Percentiles rank a stretch among this genome's conserved stretches.
phyloP scores from a whole-genome alignment of 2,113 vertebrate species.

The Cervus canadensis region DNA sequence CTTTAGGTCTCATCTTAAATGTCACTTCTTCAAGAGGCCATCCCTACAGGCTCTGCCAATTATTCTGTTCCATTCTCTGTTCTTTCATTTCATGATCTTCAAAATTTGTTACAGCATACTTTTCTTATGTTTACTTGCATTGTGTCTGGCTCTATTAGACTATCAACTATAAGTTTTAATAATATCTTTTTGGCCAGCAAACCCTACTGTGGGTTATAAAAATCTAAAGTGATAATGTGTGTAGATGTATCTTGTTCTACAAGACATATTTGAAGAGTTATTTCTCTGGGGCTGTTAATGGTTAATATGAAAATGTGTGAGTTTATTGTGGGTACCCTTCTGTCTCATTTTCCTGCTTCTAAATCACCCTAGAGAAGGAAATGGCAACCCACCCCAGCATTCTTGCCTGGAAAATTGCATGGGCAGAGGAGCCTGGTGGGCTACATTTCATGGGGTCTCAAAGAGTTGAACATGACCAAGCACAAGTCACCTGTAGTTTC shows the following conservation, averaged over 20 bases:
- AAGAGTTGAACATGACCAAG: background rate
- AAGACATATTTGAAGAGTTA: constrained; percentile 11
- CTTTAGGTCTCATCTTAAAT: background rate
- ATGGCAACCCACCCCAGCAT: background rate
- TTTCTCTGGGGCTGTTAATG: background rate
- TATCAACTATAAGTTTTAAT: background rate
- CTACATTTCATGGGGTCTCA: background rate
- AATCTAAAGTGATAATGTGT: background rate
- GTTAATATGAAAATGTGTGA: background rate
- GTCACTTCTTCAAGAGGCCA: background rate
- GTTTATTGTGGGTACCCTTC: background rate
- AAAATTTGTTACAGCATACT: background rate
- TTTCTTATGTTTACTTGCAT: background rate
- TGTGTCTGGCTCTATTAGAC: background rate
- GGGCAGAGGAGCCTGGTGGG: background rate
- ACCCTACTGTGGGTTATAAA: background rate
- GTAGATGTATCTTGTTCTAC: background rate
- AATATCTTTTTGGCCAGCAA: background rate
- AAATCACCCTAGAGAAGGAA: background rate
- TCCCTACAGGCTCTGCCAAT: background rate
- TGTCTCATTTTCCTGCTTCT: background rate
- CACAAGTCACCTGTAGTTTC: background rate
- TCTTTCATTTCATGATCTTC: background rate
- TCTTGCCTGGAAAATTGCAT: background rate
- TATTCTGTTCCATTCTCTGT: background rate